Evolutionary conservation across 2,113 vertebrate genomes (phyloP).

Genomic region (Oriolus oriolus): DNA sequence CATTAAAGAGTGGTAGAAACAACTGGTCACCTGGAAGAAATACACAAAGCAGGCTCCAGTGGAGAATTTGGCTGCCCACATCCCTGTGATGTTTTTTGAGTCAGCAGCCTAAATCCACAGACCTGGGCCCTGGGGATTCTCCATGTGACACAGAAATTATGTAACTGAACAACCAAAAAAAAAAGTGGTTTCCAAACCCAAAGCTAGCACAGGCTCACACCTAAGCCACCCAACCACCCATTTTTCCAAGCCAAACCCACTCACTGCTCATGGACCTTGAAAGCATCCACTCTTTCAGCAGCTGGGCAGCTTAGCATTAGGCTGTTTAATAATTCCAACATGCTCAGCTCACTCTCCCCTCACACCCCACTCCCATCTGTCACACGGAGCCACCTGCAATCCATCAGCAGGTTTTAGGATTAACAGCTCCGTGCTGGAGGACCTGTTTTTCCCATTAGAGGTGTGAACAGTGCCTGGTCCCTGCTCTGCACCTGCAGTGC

Average conservation of each 20-base stretch:
- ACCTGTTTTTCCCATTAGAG: neutral
- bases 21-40: neutral
- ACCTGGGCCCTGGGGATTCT: neutral
- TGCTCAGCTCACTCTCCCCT: neutral
- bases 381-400: neutral
- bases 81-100: neutral
- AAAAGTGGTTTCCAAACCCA: neutral
- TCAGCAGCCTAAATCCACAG: neutral
- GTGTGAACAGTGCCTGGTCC: neutral
- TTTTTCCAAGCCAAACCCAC: neutral
- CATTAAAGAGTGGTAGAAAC: neutral
- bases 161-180: neutral
- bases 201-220: neutral
- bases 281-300: neutral
- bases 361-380: neutral
- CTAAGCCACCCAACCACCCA: neutral
- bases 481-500: neutral
- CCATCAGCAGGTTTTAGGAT: neutral
- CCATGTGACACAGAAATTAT: neutral
- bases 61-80: neutral
- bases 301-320: neutral
- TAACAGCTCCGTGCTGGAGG: neutral
- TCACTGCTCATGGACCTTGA: neutral
- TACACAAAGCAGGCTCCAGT: neutral
- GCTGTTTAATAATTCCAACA: neutral